Evolutionary conservation across 2,797 vertebrate genomes (phyloP).

Genomic region (Rhynchonycteris naso): DNA sequence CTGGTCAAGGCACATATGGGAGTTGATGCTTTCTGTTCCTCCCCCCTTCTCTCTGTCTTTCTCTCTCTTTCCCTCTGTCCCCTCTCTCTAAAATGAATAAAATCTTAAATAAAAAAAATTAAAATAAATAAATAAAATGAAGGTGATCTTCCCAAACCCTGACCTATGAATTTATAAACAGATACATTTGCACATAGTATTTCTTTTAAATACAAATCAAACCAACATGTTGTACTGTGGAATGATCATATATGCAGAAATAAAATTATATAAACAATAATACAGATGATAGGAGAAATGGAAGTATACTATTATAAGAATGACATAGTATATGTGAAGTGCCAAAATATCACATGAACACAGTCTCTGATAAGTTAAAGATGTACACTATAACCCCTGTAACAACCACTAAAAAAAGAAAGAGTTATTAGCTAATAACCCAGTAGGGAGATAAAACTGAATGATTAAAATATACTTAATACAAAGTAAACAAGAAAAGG

Average conservation of each 20-base stretch:
- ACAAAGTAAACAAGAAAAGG: slow-evolving; percentile 21
- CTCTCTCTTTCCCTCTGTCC: too few species aligned
- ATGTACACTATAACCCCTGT: background rate
- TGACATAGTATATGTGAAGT: background rate
- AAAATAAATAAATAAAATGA: too few species aligned
- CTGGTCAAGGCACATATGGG: too few species aligned
- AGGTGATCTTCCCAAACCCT: background rate
- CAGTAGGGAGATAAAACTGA: background rate
- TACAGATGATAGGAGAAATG: background rate
- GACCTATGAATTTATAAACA: background rate
- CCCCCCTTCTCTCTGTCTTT: too few species aligned
- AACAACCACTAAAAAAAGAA: background rate
- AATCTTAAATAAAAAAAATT: too few species aligned
- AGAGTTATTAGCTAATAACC: background rate
- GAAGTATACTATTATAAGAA: background rate
- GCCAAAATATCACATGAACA: background rate
- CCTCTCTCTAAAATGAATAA: too few species aligned
- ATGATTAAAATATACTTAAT: slow-evolving; percentile 10
- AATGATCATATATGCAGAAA: background rate
- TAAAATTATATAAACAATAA: background rate
- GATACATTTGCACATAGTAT: background rate
- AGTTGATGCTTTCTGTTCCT: too few species aligned
- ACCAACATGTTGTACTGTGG: background rate
- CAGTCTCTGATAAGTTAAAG: background rate
- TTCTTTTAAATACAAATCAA: background rate